Conservation (phyloP, 2,888 invertebrate species). For the Rhamnusium bicolor region DNA sequence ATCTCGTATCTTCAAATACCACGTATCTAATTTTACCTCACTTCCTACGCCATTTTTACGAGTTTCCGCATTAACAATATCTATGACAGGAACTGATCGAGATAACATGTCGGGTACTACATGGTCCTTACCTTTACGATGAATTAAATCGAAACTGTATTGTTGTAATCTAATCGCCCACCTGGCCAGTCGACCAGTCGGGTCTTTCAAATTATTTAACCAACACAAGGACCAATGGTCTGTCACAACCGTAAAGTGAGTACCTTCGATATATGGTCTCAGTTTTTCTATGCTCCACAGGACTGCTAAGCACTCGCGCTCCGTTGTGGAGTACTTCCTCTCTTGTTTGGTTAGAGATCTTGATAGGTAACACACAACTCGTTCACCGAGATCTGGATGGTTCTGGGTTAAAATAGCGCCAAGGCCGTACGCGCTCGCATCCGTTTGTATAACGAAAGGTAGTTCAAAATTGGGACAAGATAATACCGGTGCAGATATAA, state of each 20-base stretch:
- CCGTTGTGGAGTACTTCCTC: constrained; percentile 44
- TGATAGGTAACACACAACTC: constrained; percentile 45
- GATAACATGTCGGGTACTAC: constrained; percentile 38
- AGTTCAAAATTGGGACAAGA: constrained; percentile 44
- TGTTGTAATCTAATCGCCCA: constrained; percentile 52
- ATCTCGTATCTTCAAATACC: constrained; percentile 44
- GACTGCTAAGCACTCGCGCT: constrained; percentile 47
- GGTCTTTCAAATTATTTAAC: constrained; percentile 44
- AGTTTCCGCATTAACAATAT: background rate
- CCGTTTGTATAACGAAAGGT: no score
- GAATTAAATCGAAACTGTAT: constrained; percentile 44
- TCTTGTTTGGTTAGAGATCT: constrained; percentile 42
- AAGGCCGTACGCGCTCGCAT: constrained; percentile 49
- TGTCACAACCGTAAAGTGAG: constrained; percentile 42
- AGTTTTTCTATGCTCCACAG: constrained; percentile 47
- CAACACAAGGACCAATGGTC: constrained; percentile 36
- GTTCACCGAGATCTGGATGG: constrained; percentile 36
- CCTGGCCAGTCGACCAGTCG: constrained; percentile 47
- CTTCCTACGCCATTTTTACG: no score
- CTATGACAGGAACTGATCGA: constrained; percentile 18
- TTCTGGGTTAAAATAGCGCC: constrained; percentile 50
- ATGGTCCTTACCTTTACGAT: constrained; percentile 36
- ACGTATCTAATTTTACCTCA: constrained; percentile 36
- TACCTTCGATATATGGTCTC: constrained; percentile 43
- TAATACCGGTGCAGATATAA: constrained; percentile 44